These are phyloP conservation scores for Rhopilema esculentum DNA, from an alignment of 30 jellyfish, hydroid and myxozoan genomes.

Conservation along the genomic window DNA sequence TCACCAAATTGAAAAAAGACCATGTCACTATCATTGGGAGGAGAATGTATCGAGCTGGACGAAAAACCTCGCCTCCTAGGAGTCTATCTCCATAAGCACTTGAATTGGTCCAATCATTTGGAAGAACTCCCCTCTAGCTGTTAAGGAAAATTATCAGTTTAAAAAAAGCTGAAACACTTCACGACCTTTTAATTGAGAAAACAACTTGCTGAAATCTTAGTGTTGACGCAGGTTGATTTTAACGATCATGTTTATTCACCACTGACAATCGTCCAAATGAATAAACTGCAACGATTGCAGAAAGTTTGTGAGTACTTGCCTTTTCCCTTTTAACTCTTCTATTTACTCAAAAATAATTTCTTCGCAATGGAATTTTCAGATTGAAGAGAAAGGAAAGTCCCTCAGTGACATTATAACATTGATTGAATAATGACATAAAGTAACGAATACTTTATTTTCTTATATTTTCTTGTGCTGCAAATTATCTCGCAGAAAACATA, in stretches of 20 bases:
- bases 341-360: too few relatives aligned
- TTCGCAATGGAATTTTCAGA: too few relatives aligned
- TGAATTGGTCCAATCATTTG: constrained; percentile 24
- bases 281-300: constrained; percentile 47
- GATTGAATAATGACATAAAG: too few relatives aligned
- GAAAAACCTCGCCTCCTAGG: constrained; percentile 2
- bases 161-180: constrained; percentile 16
- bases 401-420: too few relatives aligned
- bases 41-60: background rate
- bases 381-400: too few relatives aligned
- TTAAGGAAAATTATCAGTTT: constrained; percentile 16
- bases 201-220: too few relatives aligned
- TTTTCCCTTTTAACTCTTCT: too few relatives aligned
- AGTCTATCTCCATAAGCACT: constrained; percentile 20
- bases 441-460: too few relatives aligned
- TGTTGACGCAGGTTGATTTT: constrained; percentile 1
- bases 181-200: constrained; percentile 15
- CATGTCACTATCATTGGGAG: constrained; percentile 24
- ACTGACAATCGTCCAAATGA: constrained; percentile 20
- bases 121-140: constrained; percentile 18
- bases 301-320: too few relatives aligned
- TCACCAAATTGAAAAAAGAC: constrained; percentile 12
- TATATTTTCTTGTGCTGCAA: too few relatives aligned
- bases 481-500: too few relatives aligned
- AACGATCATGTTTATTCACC: constrained; percentile 26